Percentiles rank a stretch among this genome's conserved stretches.
Conservation (phyloP, 2,888 invertebrate genomes). For the Pecten maximus region DNA sequence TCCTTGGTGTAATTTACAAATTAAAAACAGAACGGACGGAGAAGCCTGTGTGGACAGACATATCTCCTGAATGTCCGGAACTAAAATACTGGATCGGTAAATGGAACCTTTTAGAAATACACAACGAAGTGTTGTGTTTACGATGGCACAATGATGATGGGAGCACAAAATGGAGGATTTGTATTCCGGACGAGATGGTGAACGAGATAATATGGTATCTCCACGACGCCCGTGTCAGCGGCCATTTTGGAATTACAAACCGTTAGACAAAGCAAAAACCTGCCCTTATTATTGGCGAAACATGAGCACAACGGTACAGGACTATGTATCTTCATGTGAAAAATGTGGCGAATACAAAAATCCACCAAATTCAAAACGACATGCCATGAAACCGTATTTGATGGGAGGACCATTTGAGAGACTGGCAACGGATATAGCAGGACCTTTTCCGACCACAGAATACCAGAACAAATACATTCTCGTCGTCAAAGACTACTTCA, state of each 20-base stretch:
- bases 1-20: no score
- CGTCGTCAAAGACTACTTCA: conserved; percentile 33
- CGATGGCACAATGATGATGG: no score
- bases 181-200: no score
- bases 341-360: conserved; percentile 37
- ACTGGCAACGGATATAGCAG: conserved; percentile 37
- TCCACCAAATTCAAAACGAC: conserved; percentile 35
- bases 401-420: conserved; percentile 35
- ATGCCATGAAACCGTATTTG: conserved; percentile 18
- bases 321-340: conserved; percentile 25
- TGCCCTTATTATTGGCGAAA: conserved; percentile 37
- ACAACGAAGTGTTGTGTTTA: no score
- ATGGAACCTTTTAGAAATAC: no score
- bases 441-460: conserved; percentile 30
- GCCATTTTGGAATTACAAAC: not conserved
- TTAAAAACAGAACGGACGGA: no score
- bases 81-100: no score
- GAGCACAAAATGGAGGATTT: no score
- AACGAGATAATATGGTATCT: not conserved
- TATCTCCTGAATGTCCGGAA: no score
- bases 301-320: not conserved
- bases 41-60: no score
- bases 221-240: not conserved
- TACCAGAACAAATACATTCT: not conserved
- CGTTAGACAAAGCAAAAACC: no score